These are phyloP conservation scores for Xanthia icteritia DNA, from an alignment of 2,888 invertebrate species.

Conservation along the genomic window DNA sequence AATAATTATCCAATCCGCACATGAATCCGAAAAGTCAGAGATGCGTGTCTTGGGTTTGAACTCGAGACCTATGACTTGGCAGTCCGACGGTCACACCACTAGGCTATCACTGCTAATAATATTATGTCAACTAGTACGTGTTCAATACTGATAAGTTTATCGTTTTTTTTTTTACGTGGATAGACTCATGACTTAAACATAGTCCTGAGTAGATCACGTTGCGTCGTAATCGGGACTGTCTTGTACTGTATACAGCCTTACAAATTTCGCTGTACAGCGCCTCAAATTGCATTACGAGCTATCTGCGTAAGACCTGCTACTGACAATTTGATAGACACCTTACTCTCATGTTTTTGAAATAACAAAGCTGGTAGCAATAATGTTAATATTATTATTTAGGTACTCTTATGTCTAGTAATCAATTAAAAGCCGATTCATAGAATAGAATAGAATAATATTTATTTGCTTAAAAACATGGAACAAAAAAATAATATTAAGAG, in stretches of 20 bases:
- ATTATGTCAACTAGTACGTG: background rate
- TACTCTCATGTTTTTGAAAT: background rate
- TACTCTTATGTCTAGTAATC: background rate
- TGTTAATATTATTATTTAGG: background rate
- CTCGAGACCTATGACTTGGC: no score
- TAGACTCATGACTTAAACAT: background rate
- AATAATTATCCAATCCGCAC: no score
- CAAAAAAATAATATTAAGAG: no score
- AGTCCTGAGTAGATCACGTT: background rate
- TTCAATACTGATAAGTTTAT: background rate
- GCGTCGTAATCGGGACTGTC: background rate
- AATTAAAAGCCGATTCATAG: conserved; percentile 9
- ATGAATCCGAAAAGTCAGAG: no score
- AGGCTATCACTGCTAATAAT: no score
- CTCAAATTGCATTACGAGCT: conserved; percentile 11
- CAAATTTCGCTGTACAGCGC: background rate
- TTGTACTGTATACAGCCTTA: background rate
- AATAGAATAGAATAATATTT: no score
- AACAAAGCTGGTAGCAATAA: background rate
- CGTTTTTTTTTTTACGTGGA: background rate
- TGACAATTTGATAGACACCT: conserved; percentile 12
- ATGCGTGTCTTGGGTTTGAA: no score
- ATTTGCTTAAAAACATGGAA: no score
- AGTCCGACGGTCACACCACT: no score
- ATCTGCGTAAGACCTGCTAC: background rate